These are phyloP conservation scores for Gobio occitaniae DNA, from an alignment of 2,797 vertebrate species.

Conservation along the genomic window DNA sequence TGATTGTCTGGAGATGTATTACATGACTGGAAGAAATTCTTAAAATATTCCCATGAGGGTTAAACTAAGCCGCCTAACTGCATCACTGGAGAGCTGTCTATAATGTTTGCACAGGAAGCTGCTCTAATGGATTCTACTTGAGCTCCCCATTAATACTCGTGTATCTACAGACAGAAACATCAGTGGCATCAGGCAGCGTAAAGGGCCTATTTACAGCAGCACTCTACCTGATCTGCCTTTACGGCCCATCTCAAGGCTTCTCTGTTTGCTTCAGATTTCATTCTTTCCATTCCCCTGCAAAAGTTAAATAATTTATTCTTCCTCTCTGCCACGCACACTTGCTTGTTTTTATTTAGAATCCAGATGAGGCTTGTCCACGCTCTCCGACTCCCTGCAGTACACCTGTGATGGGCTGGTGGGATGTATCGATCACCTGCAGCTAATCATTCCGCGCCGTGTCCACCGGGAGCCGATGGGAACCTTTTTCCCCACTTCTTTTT, in stretches of 20 bases:
- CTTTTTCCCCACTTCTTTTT: constrained; percentile 72
- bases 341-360: constrained; percentile 71
- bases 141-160: constrained; percentile 32
- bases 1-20: constrained; percentile 34
- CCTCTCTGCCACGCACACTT: constrained; percentile 57
- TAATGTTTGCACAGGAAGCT: constrained; percentile 43
- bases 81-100: constrained; percentile 21
- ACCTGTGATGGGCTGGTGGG: constrained; percentile 63
- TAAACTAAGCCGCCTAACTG: constrained; percentile 19
- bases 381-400: constrained; percentile 48
- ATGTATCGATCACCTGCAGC: constrained; percentile 79
- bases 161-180: constrained; percentile 41
- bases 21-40: constrained; percentile 29
- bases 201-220: constrained; percentile 43
- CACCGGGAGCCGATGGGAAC: constrained; percentile 70
- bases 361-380: constrained; percentile 51
- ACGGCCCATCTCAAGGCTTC: constrained; percentile 46
- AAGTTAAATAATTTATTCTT: constrained; percentile 63
- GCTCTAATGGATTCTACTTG: constrained; percentile 48
- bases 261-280: constrained; percentile 45
- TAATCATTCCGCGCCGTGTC: constrained; percentile 72
- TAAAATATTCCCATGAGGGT: constrained; percentile 24
- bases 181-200: constrained; percentile 36
- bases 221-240: constrained; percentile 35
- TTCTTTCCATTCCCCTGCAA: constrained; percentile 24